Evolutionary conservation across 2,113 vertebrate species (phyloP).

Genomic region (Tachycineta bicolor): DNA sequence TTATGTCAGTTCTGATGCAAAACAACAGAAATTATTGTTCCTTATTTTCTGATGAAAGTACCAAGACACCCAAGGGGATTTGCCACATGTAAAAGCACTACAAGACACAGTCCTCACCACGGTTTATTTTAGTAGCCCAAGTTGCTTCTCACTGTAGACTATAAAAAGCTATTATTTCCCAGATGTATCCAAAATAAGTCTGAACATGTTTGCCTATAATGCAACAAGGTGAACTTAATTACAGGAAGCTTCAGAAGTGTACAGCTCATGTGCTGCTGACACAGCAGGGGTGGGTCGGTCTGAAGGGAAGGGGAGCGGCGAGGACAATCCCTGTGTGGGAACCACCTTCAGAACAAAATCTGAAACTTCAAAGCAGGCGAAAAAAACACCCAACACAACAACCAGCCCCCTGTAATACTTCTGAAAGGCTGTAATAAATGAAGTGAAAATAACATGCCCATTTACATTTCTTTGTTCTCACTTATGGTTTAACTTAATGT

Average conservation of each 20-base stretch:
- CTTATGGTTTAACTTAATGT: conserved; percentile 27
- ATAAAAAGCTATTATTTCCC: conserved; percentile 53
- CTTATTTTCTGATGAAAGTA: conserved; percentile 31
- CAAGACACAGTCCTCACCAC: neutral
- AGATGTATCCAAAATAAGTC: conserved; percentile 44
- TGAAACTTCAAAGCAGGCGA: conserved; percentile 39
- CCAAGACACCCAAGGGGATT: neutral
- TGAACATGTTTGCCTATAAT: conserved; percentile 41
- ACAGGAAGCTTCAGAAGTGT: conserved; percentile 37
- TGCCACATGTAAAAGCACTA: neutral
- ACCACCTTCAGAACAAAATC: conserved; percentile 26
- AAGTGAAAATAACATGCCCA: conserved; percentile 43
- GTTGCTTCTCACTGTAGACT: neutral
- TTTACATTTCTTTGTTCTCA: conserved; percentile 70
- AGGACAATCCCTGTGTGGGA: conserved; percentile 45
- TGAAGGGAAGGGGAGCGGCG: neutral
- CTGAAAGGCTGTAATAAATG: conserved; percentile 32
- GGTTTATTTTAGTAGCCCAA: conserved; percentile 13
- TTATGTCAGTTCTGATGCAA: neutral
- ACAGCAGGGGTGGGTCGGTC: neutral
- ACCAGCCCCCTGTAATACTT: neutral
- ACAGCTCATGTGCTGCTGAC: conserved; percentile 42
- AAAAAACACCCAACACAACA: neutral
- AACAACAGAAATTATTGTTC: conserved; percentile 61
- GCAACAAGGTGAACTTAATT: conserved; percentile 58